Conservation (phyloP, 2,888 invertebrate species). For the Antheraea assamensis region DNA sequence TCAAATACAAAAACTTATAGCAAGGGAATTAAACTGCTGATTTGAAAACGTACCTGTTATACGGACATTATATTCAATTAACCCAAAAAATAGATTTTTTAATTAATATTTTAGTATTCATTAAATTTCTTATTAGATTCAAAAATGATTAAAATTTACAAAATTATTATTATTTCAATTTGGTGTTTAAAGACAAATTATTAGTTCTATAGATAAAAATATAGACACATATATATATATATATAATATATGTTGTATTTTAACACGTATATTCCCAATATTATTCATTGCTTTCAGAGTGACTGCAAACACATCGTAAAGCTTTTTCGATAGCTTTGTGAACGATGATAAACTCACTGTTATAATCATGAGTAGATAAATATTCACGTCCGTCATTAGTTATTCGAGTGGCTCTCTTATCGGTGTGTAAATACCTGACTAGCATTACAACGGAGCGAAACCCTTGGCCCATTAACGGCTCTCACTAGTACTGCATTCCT, state of each 20-base stretch:
- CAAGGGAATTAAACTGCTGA: no score
- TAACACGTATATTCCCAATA: not conserved
- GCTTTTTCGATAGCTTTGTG: slow-evolving; percentile 14
- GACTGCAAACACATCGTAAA: slow-evolving; percentile 24
- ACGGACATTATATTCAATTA: no score
- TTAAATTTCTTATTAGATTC: not conserved
- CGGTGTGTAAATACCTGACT: slow-evolving; percentile 44
- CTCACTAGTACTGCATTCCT: slow-evolving; percentile 22
- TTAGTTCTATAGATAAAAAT: not conserved
- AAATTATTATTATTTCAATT: not conserved
- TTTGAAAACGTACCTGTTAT: no score
- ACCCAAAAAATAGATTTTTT: not conserved
- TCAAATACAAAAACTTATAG: no score
- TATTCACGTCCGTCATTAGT: slow-evolving; percentile 33
- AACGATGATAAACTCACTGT: slow-evolving; percentile 13
- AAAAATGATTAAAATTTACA: not conserved
- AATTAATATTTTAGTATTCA: not conserved
- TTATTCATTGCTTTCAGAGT: not conserved
- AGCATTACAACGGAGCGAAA: slow-evolving; percentile 50
- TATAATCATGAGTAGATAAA: slow-evolving; percentile 31
- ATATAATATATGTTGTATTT: not conserved
- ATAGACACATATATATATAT: not conserved
- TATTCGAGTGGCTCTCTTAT: slow-evolving; percentile 44
- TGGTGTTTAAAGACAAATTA: not conserved
- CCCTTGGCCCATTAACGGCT: slow-evolving; percentile 53